Conservation (phyloP, 2,797 vertebrate species). For the Phalloptychus januarius region DNA sequence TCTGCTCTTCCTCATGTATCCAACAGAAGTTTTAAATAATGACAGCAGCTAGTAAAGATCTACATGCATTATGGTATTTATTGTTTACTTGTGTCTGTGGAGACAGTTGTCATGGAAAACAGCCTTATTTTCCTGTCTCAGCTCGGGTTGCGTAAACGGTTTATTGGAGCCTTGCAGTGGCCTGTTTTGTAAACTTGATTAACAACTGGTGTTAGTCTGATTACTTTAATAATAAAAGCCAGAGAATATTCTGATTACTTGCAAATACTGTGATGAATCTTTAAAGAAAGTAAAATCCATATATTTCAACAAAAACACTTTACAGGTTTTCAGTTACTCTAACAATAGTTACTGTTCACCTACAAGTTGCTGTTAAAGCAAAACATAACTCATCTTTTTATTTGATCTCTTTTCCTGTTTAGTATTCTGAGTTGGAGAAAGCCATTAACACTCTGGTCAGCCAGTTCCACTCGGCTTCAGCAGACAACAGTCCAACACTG, state of each 20-base stretch:
- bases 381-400: neutral
- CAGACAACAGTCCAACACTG: constrained; percentile 68
- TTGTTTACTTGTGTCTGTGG: neutral
- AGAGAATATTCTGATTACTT: neutral
- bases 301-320: neutral
- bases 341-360: too few species aligned
- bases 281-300: neutral
- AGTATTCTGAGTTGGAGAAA: constrained; percentile 80
- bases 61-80: neutral
- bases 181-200: neutral
- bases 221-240: neutral
- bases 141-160: neutral
- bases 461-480: constrained; percentile 80
- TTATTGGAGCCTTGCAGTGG: constrained; percentile 4
- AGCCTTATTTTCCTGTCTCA: neutral
- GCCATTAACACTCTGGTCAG: constrained; percentile 81
- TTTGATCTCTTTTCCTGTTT: neutral
- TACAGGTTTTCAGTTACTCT: neutral
- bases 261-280: neutral
- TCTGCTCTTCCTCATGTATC: neutral
- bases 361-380: neutral
- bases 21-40: neutral
- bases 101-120: neutral
- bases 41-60: neutral
- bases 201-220: neutral